Base-by-base conservation (phyloP, 1,140 invertebrate species). In the Pachypsylla venusta region DNA sequence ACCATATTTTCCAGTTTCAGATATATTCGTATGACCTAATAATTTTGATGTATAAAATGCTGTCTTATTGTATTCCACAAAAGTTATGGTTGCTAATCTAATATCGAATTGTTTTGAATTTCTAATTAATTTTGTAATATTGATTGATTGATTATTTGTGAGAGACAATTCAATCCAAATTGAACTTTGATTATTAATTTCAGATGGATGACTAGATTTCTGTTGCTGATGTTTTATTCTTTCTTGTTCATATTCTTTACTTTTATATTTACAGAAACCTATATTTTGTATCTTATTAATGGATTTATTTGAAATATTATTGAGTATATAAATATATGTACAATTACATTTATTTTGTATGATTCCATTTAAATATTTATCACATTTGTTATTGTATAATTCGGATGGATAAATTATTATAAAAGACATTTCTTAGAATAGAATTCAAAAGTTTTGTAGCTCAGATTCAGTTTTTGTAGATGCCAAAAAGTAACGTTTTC, bases 111-210 rank as follows among this genome's bases (percentile, higher is more conserved):
- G n/a, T 19, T 48, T 19, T 7, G 42, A 5, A 10, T 19, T 48
- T 48, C 16, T 19, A 5, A 48, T 19, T 48, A 48, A 22, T 48
- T 22, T 48, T 4, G 4, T 10, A 48, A 48, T n/a, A 48, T 48
- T 22, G 22, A 48, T 48, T 10, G 42, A 5, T 4, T 48, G 7
- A 19, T 48, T n/a, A 48, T n/a, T n/a, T n/a, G 5, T 48, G 42
- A 48, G 16, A 48, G 42, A 19, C 22, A 48, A 48, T 48, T 48
- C 42, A 19, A 48, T 22, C 42, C 42, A 48, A n/a, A n/a, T n/a
- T n/a, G n/a, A n/a, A n/a, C n/a, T n/a, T n/a, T n/a, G n/a, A n/a
- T n/a, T n/a, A n/a, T n/a, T n/a, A n/a, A n/a, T n/a, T n/a, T n/a
- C n/a, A n/a, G n/a, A n/a, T n/a, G n/a, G 16, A 10, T 48, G 42